Evolutionary conservation across 1,140 invertebrate species (phyloP), one percentile per base, ranked within the genome.

Genomic region (Drosophila hydei): DNA sequence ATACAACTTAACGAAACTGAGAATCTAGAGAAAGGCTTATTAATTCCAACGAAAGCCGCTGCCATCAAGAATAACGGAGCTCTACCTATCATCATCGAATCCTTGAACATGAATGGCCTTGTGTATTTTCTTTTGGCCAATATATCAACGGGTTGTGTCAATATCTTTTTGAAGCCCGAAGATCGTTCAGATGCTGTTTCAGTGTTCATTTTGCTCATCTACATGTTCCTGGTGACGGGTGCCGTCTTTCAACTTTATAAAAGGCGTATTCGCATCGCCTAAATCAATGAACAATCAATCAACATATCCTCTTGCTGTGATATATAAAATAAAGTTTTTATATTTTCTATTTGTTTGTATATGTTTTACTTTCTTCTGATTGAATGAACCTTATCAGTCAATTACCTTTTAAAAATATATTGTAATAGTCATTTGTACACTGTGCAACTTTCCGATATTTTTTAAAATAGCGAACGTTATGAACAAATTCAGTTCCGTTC

Each of bases 21-120:
- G 14, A 65, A 51, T 0, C 16, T 87, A 40, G 80, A 85, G 21
- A 38, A 59, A 43, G 81, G 77, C 1, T 4, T 47, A 3, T 3
- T 42, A 2, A 33, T 0, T 0, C 9, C n/a, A 0, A 42, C 4
- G 38, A 33, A 19, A 2, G 6, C 25, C 0, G 4, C n/a, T 61
- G 43, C 1, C 4, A 7, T 0, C 33, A 16, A 11, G 5, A 7
- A 18, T 0, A 33, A 11, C 5, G 21, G 48, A 12, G 45, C 45
- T 2, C 43, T 67, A 0, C 72, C 54, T 43, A 25, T 79, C 7
- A 77, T 87, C 12, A 63, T 63, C 16, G 76, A 91, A 19, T 75
- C 89, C 0, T 19, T 91, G 16, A 91, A 84, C 54, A 70, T 71
- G 68, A 91, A 84, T 45, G 89, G 61, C 9, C 72, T 75, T 5